These are phyloP conservation scores for Suncus etruscus DNA, from an alignment of 2,113 vertebrate species.

Conservation along the genomic window DNA sequence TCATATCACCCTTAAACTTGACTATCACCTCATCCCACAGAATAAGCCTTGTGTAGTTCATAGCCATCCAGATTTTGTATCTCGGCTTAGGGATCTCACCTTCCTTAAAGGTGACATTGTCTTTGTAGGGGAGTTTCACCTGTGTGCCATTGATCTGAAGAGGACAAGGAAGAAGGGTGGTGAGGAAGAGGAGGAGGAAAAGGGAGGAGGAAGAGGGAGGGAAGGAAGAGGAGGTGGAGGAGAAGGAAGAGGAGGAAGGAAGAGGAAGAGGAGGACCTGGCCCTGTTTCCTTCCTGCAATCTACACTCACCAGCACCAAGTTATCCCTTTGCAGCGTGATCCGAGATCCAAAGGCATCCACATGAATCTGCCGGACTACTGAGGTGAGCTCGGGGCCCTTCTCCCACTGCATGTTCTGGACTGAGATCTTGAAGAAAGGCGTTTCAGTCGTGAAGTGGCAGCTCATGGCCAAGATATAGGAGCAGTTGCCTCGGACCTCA, in stretches of 20 bases:
- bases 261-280: too few species aligned
- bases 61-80: conserved; percentile 84
- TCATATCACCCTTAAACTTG: conserved; percentile 92
- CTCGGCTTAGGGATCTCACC: conserved; percentile 53
- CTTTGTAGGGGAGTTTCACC: conserved; percentile 83
- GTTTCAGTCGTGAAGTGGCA: conserved; percentile 85
- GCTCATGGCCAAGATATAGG: conserved; percentile 88
- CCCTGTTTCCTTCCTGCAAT: too few species aligned
- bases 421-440: conserved; percentile 88
- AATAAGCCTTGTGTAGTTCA: conserved; percentile 85
- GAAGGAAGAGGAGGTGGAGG: too few species aligned
- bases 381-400: conserved; percentile 84
- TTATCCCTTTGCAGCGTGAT: conserved; percentile 87
- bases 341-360: conserved; percentile 82
- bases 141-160: conserved; percentile 86
- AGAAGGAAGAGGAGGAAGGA: too few species aligned
- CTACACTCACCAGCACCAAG: conserved; percentile 87
- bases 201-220: too few species aligned
- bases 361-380: conserved; percentile 84
- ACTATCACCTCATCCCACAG: conserved; percentile 88
- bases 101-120: too few species aligned
- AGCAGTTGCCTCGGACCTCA: conserved; percentile 89
- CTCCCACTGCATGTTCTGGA: conserved; percentile 87
- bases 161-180: neutral
- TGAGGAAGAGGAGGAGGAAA: too few species aligned